Percentiles rank a stretch among this genome's conserved stretches.
These are phyloP conservation scores for Ochropacha duplaris DNA, from an alignment of 2,888 invertebrate genomes.

Conservation along the genomic window DNA sequence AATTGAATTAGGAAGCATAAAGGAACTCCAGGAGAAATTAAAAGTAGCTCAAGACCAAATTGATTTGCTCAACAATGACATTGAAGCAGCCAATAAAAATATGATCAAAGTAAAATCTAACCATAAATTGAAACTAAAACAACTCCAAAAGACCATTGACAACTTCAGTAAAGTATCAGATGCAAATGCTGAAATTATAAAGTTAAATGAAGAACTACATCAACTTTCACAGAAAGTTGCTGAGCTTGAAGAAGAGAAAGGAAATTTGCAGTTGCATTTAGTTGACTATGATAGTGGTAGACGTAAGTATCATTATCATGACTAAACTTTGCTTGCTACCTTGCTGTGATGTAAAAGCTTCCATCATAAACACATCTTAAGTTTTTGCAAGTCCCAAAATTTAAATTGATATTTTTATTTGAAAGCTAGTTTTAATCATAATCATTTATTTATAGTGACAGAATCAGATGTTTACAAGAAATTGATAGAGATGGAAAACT, in stretches of 20 bases:
- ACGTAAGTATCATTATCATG: conserved; percentile 68
- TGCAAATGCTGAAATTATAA: conserved; percentile 86
- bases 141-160: conserved; percentile 89
- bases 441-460: conserved; percentile 60
- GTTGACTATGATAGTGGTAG: conserved; percentile 90
- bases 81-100: conserved; percentile 89
- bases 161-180: conserved; percentile 86
- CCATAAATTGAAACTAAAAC: conserved; percentile 88
- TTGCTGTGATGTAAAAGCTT: no score
- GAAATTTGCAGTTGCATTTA: conserved; percentile 92
- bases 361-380: no score
- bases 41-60: conserved; percentile 70
- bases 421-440: no score
- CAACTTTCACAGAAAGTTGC: conserved; percentile 89
- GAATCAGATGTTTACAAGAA: conserved; percentile 79
- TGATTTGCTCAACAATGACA: conserved; percentile 84
- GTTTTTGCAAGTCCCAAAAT: background rate
- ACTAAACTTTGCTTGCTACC: background rate
- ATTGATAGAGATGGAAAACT: conserved; percentile 71
- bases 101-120: conserved; percentile 89
- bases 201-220: conserved; percentile 84
- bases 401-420: no score
- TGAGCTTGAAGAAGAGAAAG: conserved; percentile 95
- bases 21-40: conserved; percentile 69
- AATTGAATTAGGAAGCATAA: conserved; percentile 25